These are phyloP conservation scores for Eurois occulta DNA, from an alignment of 2,888 invertebrate genomes.

Conservation along the genomic window DNA sequence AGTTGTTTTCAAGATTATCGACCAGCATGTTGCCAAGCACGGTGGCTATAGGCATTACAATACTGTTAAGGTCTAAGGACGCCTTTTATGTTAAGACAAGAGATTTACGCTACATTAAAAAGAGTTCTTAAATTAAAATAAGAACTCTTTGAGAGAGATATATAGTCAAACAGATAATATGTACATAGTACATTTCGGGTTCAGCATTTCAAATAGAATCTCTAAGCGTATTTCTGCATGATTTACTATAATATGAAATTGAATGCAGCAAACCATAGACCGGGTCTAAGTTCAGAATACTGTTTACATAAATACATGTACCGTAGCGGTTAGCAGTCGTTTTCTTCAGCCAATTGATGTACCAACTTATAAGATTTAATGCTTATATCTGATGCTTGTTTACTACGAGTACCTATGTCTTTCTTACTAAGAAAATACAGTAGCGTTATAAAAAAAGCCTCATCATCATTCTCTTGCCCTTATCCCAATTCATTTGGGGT, in stretches of 20 bases:
- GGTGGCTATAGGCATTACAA: background rate
- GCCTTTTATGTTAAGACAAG: background rate
- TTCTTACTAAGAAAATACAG: conserved; percentile 11
- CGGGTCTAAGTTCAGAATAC: conserved; percentile 44
- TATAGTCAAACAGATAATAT: background rate
- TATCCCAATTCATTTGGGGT: too few species aligned
- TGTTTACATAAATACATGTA: conserved; percentile 40
- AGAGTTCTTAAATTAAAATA: background rate
- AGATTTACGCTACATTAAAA: background rate
- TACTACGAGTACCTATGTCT: background rate
- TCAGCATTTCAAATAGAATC: conserved; percentile 26
- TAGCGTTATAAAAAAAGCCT: background rate
- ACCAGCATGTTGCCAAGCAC: background rate
- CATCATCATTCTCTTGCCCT: too few species aligned
- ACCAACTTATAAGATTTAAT: conserved; percentile 30
- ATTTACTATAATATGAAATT: conserved; percentile 48
- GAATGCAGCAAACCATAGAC: conserved; percentile 16
- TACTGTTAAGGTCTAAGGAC: background rate
- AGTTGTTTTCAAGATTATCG: conserved; percentile 8
- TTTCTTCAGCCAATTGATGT: conserved; percentile 15
- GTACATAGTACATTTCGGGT: background rate
- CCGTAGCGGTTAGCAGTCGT: conserved; percentile 12
- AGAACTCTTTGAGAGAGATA: background rate
- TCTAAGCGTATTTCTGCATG: conserved; percentile 16
- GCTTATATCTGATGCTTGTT: background rate